Conservation (phyloP, 2,797 vertebrate genomes). For the Coregonus suidteri region DNA sequence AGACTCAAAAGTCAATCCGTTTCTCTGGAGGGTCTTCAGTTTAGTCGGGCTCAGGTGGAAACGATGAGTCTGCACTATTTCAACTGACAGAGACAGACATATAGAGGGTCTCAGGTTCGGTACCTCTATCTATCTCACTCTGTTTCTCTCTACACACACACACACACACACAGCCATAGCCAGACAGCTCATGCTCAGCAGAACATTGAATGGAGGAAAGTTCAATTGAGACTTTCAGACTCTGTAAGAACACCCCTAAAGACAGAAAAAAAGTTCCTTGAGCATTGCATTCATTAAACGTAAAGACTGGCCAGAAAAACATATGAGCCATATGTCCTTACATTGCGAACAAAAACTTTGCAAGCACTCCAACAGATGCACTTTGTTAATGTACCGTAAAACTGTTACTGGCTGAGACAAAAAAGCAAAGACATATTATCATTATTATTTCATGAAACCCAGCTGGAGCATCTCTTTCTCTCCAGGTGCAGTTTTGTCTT, state of each 20-base stretch:
- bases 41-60: neutral
- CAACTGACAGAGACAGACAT: neutral
- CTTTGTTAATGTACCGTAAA: conserved; percentile 30
- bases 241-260: no score
- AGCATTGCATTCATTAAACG: neutral
- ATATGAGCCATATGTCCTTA: neutral
- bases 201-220: neutral
- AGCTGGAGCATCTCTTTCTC: conserved; percentile 20
- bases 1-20: neutral
- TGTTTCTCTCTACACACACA: neutral
- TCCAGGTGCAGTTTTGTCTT: conserved; percentile 37
- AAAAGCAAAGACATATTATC: conserved; percentile 35
- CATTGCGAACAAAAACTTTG: neutral
- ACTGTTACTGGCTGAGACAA: conserved; percentile 23
- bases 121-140: neutral
- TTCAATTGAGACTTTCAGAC: neutral
- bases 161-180: neutral
- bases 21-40: neutral
- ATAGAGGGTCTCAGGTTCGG: neutral
- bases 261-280: neutral
- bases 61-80: neutral
- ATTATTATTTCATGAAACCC: conserved; percentile 36
- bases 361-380: conserved; percentile 38
- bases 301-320: neutral
- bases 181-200: neutral